Evolutionary conservation across 1,140 invertebrate genomes (phyloP).

Genomic region (Watersipora subatra): DNA sequence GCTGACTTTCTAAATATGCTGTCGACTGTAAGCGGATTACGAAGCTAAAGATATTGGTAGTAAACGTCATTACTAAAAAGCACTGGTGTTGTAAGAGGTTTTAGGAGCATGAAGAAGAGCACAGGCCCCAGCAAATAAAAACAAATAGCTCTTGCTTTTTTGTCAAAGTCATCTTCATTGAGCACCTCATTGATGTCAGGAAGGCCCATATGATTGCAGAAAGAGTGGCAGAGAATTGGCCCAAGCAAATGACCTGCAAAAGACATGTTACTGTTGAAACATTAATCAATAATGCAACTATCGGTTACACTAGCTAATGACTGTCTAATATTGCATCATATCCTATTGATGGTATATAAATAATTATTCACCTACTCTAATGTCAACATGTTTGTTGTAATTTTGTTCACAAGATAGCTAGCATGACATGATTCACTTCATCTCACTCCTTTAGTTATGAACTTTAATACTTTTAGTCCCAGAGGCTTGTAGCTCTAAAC

Average conservation of each 20-base stretch:
- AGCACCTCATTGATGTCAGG: constrained; percentile 69
- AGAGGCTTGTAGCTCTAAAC: too few relatives aligned
- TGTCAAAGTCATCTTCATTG: constrained; percentile 48
- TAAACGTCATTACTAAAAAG: constrained; percentile 54
- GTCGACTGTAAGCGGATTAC: too few relatives aligned
- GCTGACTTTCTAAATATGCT: too few relatives aligned
- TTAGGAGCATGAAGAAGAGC: constrained; percentile 61
- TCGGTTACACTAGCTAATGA: background rate
- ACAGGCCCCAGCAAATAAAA: constrained; percentile 62
- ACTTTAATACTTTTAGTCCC: too few relatives aligned
- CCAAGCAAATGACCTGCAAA: constrained; percentile 67
- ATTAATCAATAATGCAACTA: constrained; percentile 1
- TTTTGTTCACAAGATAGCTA: too few relatives aligned
- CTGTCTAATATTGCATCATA: background rate
- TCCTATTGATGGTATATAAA: background rate
- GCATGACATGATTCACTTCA: too few relatives aligned
- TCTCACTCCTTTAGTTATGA: too few relatives aligned
- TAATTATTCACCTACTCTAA: background rate
- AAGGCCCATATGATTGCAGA: constrained; percentile 92
- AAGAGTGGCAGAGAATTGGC: constrained; percentile 74
- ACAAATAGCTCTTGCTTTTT: constrained; percentile 49
- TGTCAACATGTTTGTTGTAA: background rate
- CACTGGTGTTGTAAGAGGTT: constrained; percentile 60
- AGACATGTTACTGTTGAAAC: constrained; percentile 13
- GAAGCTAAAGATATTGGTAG: background rate